phyloP scores from a whole-genome alignment of 2,888 invertebrate species.

The Amaurobius ferox region DNA sequence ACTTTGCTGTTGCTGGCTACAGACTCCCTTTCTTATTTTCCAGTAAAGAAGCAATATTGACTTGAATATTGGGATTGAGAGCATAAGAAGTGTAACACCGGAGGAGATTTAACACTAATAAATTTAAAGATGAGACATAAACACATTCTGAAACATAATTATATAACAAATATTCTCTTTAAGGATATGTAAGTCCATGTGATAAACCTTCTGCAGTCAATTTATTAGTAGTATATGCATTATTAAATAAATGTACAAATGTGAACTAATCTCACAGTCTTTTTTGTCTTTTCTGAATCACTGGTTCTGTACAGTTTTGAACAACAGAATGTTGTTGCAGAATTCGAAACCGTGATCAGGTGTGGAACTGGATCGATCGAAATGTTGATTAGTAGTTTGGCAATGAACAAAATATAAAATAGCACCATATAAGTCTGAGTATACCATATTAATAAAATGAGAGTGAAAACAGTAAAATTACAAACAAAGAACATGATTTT shows the following conservation, averaged over 20 bases:
- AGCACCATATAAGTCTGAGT: no score
- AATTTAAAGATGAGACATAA: background rate
- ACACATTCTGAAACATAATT: constrained; percentile 29
- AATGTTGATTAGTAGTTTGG: background rate
- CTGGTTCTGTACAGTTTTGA: background rate
- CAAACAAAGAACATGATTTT: no score
- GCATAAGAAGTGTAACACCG: background rate
- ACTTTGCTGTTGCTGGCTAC: no score
- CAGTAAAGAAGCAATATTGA: background rate
- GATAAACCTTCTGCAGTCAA: constrained; percentile 8
- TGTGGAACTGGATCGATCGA: constrained; percentile 1
- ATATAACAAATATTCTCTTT: constrained; percentile 27
- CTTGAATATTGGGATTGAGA: background rate
- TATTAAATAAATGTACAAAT: constrained; percentile 28
- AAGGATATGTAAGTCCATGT: constrained; percentile 37
- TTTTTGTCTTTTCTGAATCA: background rate
- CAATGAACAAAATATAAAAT: background rate
- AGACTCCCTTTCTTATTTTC: no score
- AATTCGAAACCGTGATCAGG: background rate
- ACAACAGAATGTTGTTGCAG: background rate
- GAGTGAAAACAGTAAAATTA: no score
- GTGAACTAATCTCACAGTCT: background rate
- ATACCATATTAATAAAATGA: no score
- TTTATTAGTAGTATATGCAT: constrained; percentile 17
- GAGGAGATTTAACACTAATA: background rate